Conservation (phyloP, 2,113 vertebrate species). For the Dipodomys spectabilis region DNA sequence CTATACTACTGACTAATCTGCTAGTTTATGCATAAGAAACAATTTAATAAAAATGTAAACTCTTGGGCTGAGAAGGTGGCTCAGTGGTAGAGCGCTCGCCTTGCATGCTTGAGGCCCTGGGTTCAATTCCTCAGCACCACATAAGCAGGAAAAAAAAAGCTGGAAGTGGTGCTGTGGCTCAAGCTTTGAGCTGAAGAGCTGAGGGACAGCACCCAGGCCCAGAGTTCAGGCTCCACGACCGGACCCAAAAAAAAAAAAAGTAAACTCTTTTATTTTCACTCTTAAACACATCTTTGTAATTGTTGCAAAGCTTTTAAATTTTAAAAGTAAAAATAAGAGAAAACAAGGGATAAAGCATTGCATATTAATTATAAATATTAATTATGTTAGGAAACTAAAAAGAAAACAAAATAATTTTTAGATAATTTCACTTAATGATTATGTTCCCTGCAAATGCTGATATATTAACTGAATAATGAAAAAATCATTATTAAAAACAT, state of each 20-base stretch:
- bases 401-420: slow-evolving; percentile 7
- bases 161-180: too few relatives aligned
- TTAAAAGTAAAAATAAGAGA: slow-evolving; percentile 39
- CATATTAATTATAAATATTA: not conserved
- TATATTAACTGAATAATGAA: not conserved
- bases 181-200: too few relatives aligned
- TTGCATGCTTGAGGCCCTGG: too few relatives aligned
- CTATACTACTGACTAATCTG: not conserved
- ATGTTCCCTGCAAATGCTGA: slow-evolving; percentile 54
- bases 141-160: too few relatives aligned
- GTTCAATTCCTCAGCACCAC: too few relatives aligned
- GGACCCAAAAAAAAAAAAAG: too few relatives aligned
- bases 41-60: slow-evolving; percentile 52
- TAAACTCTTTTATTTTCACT: slow-evolving; percentile 2
- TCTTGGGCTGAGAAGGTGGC: too few relatives aligned
- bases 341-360: slow-evolving; percentile 7
- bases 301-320: slow-evolving; percentile 46
- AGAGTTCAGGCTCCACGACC: too few relatives aligned
- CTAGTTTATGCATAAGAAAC: slow-evolving; percentile 14
- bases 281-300: slow-evolving; percentile 16
- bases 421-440: slow-evolving; percentile 8
- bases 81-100: too few relatives aligned
- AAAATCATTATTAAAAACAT: not conserved
- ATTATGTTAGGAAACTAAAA: slow-evolving; percentile 13
- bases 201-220: too few relatives aligned